Evolutionary conservation across 2,113 vertebrate genomes (phyloP).

Genomic region (Nicator chloris): DNA sequence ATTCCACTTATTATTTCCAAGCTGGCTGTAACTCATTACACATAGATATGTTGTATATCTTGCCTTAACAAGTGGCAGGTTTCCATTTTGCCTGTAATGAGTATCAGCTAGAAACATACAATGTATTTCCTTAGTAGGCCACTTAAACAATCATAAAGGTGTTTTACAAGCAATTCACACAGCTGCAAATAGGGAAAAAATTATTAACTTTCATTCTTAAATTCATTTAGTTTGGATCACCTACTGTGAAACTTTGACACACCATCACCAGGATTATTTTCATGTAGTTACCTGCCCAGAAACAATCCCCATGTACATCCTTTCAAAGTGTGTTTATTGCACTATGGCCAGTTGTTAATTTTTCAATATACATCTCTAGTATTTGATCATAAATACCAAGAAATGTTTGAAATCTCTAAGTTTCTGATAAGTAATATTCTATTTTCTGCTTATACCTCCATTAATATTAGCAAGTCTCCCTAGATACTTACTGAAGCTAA

Average conservation of each 20-base stretch:
- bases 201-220: neutral
- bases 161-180: neutral
- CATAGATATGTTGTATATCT: rapidly evolving
- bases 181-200: neutral
- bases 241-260: neutral
- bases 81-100: neutral
- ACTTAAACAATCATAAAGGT: neutral
- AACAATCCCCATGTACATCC: neutral
- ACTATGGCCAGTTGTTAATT: neutral
- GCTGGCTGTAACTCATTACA: neutral
- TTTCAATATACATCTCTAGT: neutral
- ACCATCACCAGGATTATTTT: neutral
- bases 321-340: neutral
- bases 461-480: neutral
- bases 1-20: neutral
- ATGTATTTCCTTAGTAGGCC: neutral
- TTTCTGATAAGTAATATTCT: neutral
- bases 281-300: neutral
- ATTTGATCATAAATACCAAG: neutral
- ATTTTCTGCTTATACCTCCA: neutral
- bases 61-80: neutral
- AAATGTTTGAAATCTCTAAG: neutral
- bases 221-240: neutral
- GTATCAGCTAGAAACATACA: neutral
- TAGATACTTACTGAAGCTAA: neutral